Evolutionary conservation across 1,140 invertebrate genomes (phyloP), one percentile per base, ranked within the genome.

Genomic region (Belonocnema kinseyi): DNA sequence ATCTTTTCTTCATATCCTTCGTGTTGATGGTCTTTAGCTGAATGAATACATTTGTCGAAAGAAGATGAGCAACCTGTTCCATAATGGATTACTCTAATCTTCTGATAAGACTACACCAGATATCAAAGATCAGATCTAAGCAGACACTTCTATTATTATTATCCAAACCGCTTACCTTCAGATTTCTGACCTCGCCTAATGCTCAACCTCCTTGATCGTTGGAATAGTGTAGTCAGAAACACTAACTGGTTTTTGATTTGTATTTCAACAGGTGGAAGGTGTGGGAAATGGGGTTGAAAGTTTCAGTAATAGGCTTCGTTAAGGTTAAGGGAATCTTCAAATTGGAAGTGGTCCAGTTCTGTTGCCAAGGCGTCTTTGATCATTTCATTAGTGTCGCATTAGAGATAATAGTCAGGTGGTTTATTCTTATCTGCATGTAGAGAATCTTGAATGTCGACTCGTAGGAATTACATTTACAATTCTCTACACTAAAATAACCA

Each of bases 11-110:
- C 19, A 21, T 46, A 46, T 14, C 21, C 10, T 73, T 51, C 51
- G 13, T 66, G n/a, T 19, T 74, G 26, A 50, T 77, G 46, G 26
- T 16, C 13, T 56, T 4, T 50, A 79, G 66, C 50, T n/a, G 17
- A 10, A 8, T 40, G 71, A 80, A 73, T 66, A n/a, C 26, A 33
- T 10, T 16, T 52, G 8, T 17, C 14, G 33, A 17, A 50, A 33
- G 6, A 75, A 53, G 73, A 75, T 76, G 75, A 61, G 73, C 71
- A 74, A 78, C 80, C 50, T 70, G 19, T 73, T 17, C 13, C 71
- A 14, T 33, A 11, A 40, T 40, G 61, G 33, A 66, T 66, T 66
- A 66, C 61, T 40, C 61, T 40, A 66, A 66, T 61, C 26, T 61
- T 1, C 21, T 16, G 58, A 61, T 66, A 40, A 66, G 40, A 33